A percentile compares a stretch with the other conserved stretches of the same genome.
phyloP scores from a whole-genome alignment of 2,888 invertebrate genomes.

The Lasius fuliginosus region DNA sequence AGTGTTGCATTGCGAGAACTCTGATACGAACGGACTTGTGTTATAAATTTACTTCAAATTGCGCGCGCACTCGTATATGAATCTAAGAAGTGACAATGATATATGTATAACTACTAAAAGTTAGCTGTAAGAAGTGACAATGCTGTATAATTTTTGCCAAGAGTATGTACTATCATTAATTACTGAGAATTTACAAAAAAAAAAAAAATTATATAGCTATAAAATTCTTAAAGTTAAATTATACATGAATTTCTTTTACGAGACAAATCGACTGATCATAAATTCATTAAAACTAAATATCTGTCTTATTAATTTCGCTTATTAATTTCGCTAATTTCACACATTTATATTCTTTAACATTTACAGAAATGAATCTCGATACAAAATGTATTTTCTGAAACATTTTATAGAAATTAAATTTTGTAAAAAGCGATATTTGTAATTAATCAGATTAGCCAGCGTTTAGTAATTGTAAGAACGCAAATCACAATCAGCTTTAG shows the following conservation, averaged over 20 bases:
- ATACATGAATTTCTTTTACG: neutral
- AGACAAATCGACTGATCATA: neutral
- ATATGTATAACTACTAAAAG: too few species aligned
- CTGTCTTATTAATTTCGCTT: neutral
- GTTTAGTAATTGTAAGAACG: neutral
- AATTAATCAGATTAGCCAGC: neutral
- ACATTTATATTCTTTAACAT: neutral
- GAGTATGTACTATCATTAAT: neutral
- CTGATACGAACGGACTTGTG: neutral
- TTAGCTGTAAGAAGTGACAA: neutral
- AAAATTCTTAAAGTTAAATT: neutral
- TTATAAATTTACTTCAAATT: neutral
- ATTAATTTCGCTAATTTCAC: neutral
- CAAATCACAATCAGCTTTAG: neutral
- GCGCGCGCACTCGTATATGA: neutral
- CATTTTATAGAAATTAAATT: neutral
- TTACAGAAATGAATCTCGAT: neutral
- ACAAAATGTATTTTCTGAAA: neutral
- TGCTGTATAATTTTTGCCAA: neutral
- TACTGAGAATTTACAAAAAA: too few species aligned
- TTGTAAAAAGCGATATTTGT: conserved; percentile 4
- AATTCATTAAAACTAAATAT: conserved; percentile 5
- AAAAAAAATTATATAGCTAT: too few species aligned
- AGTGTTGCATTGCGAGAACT: neutral
- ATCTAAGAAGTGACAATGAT: neutral